These are phyloP conservation scores for Pollicipes pollicipes DNA, from an alignment of 1,140 invertebrate species.

Conservation along the genomic window DNA sequence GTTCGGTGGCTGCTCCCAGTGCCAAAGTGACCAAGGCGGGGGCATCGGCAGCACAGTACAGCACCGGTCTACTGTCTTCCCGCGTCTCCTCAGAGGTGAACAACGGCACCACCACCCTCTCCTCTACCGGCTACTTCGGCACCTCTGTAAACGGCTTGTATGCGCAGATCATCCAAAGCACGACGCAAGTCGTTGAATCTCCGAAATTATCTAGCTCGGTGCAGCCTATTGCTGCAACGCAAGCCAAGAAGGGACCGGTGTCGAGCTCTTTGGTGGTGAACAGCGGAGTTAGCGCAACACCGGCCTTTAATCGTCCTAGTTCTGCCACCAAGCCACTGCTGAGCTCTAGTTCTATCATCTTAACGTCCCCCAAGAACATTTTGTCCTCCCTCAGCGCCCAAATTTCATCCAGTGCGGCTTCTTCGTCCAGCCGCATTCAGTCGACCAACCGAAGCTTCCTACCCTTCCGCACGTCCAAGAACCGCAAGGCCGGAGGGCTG, in stretches of 20 bases:
- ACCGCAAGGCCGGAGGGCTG: background rate
- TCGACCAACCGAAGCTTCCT: background rate
- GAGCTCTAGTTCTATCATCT: background rate
- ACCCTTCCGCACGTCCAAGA: background rate
- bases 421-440: background rate
- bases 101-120: conserved; percentile 42
- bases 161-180: conserved; percentile 56
- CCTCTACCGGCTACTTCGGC: conserved; percentile 51
- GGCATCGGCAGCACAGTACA: background rate
- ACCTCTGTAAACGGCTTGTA: conserved; percentile 64
- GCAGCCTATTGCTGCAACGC: background rate
- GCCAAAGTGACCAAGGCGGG: background rate
- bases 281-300: background rate
- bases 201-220: background rate
- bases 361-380: background rate
- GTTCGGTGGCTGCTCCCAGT: background rate
- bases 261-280: background rate
- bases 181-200: conserved; percentile 36
- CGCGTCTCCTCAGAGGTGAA: conserved; percentile 43
- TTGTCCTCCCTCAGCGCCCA: background rate
- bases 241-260: background rate
- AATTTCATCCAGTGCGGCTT: background rate
- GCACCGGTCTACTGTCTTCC: conserved; percentile 51
- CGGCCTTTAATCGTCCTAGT: background rate
- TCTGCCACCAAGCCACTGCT: background rate